phyloP scores from a whole-genome alignment of 2,888 invertebrate genomes.

The Phyto melanocephala region DNA sequence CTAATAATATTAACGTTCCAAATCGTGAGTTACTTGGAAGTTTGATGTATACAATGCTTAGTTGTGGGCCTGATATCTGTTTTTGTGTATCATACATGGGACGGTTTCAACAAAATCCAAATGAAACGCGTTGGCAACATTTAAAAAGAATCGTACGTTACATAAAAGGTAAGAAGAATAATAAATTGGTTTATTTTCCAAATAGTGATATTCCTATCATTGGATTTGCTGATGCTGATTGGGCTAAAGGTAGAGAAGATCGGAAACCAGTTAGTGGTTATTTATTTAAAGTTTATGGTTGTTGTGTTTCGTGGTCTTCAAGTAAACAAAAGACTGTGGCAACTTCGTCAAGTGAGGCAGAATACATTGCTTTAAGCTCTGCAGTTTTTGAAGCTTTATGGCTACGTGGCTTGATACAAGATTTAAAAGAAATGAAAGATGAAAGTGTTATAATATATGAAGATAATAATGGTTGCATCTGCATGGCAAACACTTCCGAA shows the following conservation, averaged over 20 bases:
- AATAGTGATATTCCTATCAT: not conserved
- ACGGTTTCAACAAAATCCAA: not conserved
- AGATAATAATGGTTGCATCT: not conserved
- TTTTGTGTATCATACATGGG: not conserved
- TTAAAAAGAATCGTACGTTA: not conserved
- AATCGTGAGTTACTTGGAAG: not conserved
- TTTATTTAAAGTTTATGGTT: not conserved
- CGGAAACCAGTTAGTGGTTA: not conserved
- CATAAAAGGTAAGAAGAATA: not conserved
- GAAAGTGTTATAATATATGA: not conserved
- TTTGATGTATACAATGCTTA: not conserved
- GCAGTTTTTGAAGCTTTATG: slow-evolving; percentile 3
- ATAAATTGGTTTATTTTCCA: not conserved
- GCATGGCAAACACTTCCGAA: not conserved
- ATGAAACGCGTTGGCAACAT: not conserved
- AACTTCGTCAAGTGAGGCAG: slow-evolving; percentile 11
- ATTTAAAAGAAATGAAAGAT: not conserved
- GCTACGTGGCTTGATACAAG: slow-evolving; percentile 13
- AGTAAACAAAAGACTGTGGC: not conserved
- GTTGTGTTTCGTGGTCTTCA: not conserved
- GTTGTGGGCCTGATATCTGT: not conserved
- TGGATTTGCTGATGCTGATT: not conserved
- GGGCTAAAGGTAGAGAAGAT: not conserved
- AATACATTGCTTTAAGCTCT: slow-evolving; percentile 14
- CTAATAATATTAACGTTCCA: not conserved